Conservation (phyloP, 2,888 invertebrate genomes). For the Hedya salicella region DNA sequence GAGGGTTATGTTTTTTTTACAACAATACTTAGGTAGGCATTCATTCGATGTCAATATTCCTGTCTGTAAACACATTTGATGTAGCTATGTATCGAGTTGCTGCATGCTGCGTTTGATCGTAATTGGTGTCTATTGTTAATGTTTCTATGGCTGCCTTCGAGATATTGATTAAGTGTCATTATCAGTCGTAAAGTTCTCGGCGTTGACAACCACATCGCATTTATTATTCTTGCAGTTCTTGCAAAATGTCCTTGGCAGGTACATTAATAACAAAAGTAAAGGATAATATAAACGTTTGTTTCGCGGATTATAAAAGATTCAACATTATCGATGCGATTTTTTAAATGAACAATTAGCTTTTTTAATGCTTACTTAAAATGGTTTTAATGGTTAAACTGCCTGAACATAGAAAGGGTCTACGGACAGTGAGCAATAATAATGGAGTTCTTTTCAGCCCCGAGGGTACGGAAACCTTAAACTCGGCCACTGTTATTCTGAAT, state of each 20-base stretch:
- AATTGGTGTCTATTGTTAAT: constrained; percentile 27
- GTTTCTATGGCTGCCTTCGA: constrained; percentile 33
- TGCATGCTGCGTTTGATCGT: constrained; percentile 1
- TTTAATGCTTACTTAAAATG: constrained; percentile 28
- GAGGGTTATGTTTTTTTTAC: no score
- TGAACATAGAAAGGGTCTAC: constrained; percentile 21
- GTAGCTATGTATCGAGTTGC: background rate
- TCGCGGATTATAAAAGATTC: background rate
- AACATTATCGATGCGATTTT: background rate
- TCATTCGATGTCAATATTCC: background rate
- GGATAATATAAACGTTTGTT: background rate
- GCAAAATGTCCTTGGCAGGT: background rate
- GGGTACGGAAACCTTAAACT: constrained; percentile 43
- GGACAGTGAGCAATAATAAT: constrained; percentile 28
- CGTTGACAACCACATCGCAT: constrained; percentile 1
- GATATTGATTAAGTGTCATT: constrained; percentile 59
- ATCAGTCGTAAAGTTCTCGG: constrained; percentile 27
- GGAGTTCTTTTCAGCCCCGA: constrained; percentile 36
- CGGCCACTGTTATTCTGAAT: constrained; percentile 28
- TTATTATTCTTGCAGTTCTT: background rate
- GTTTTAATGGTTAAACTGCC: constrained; percentile 36
- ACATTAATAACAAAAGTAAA: background rate
- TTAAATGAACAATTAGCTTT: constrained; percentile 30
- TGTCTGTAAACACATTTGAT: background rate
- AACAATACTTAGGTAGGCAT: no score